These are phyloP conservation scores for Lithobius niger DNA, from an alignment of 1,140 invertebrate genomes.

Conservation along the genomic window DNA sequence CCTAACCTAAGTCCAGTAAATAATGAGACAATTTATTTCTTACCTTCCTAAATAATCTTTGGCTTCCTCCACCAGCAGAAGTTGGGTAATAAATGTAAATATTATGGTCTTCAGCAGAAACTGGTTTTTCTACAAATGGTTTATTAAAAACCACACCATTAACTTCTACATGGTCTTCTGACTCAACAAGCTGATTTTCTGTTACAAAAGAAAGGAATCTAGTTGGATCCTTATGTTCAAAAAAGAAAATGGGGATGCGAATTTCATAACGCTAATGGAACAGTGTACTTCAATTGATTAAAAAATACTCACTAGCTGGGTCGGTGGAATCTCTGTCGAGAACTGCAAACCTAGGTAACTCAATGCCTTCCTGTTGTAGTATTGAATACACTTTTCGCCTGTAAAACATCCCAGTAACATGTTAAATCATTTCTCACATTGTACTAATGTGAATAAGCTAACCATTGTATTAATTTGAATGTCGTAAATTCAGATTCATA, in stretches of 20 bases:
- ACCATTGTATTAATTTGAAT: too few relatives aligned
- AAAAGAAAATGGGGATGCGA: too few relatives aligned
- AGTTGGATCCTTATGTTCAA: too few relatives aligned
- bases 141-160: constrained; percentile 96
- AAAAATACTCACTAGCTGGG: constrained; percentile 57
- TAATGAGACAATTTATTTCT: constrained; percentile 13
- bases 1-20: too few relatives aligned
- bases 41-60: constrained; percentile 91
- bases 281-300: too few relatives aligned
- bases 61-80: constrained; percentile 90
- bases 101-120: constrained; percentile 98
- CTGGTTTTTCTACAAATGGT: constrained; percentile 97
- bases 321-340: constrained; percentile 84
- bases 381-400: constrained; percentile 89
- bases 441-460: too few relatives aligned
- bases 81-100: constrained; percentile 99
- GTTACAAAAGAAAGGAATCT: constrained; percentile 21
- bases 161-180: constrained; percentile 97
- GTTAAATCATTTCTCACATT: too few relatives aligned
- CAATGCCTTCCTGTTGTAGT: constrained; percentile 84
- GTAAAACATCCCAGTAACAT: too few relatives aligned
- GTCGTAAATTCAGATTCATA: too few relatives aligned
- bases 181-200: constrained; percentile 89
- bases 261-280: too few relatives aligned
- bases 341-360: constrained; percentile 94